Evolutionary conservation across 30 jellyfish, hydroid and myxozoan species (phyloP).

Genomic region (Cassiopea andromeda): DNA sequence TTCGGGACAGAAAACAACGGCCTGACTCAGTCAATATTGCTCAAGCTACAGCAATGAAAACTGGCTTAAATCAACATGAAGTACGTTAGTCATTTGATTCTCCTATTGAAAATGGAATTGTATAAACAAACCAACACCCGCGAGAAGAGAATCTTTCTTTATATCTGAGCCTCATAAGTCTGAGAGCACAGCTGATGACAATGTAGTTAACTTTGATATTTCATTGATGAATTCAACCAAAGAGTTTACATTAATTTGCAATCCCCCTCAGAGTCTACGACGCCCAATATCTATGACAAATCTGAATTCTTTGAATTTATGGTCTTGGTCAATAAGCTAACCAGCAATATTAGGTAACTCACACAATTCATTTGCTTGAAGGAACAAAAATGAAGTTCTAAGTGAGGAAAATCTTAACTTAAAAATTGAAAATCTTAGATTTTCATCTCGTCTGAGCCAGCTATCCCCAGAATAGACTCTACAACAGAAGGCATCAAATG

Average conservation of each 20-base stretch:
- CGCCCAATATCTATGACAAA: neutral
- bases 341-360: neutral
- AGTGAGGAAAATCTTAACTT: neutral
- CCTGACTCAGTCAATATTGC: neutral
- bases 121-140: neutral
- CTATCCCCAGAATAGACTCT: neutral
- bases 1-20: neutral
- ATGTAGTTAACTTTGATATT: neutral
- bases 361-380: neutral
- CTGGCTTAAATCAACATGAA: neutral
- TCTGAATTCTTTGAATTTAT: neutral
- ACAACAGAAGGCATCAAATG: neutral
- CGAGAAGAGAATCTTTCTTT: neutral
- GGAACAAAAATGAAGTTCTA: neutral
- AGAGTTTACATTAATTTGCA: neutral
- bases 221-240: neutral
- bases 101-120: neutral
- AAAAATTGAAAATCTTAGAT: neutral
- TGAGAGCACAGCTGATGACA: neutral
- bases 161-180: neutral
- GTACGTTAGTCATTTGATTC: neutral
- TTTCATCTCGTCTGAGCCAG: neutral
- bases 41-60: neutral
- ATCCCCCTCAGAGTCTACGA: neutral
- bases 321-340: neutral